A percentile compares a stretch with the other conserved stretches of the same genome.
Evolutionary conservation across 2,888 invertebrate genomes (phyloP).

Genomic region (Drosophila anomalipes): DNA sequence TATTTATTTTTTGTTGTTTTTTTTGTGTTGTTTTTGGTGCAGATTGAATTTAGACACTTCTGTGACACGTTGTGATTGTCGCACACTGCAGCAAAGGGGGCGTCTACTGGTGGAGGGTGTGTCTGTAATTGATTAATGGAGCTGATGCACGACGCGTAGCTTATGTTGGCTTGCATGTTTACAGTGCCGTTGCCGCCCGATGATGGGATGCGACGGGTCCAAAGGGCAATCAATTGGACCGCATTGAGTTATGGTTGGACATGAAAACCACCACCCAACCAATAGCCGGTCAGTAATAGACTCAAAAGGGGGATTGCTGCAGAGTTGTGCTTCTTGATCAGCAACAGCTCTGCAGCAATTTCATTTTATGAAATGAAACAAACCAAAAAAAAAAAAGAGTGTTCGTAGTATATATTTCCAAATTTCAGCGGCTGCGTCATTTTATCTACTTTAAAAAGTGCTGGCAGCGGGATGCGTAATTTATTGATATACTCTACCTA

Average conservation of each 20-base stretch:
- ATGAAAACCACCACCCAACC: conserved; percentile 39
- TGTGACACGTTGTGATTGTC: conserved; percentile 63
- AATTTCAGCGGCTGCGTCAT: conserved; percentile 38
- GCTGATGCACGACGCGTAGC: conserved; percentile 68
- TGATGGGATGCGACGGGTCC: conserved; percentile 16
- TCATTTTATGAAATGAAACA: conserved; percentile 13
- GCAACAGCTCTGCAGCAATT: conserved; percentile 36
- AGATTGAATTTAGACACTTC: conserved; percentile 63
- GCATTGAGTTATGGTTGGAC: conserved; percentile 61
- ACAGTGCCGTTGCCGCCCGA: conserved; percentile 25
- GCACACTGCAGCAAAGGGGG: conserved; percentile 21
- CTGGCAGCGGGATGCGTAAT: conserved; percentile 71
- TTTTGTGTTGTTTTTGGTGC: conserved; percentile 6
- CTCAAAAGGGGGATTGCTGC: conserved; percentile 5
- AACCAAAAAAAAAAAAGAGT: not conserved
- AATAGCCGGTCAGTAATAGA: conserved; percentile 41
- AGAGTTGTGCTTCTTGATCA: conserved; percentile 27
- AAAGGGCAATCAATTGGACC: conserved; percentile 59
- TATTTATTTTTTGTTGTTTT: not conserved
- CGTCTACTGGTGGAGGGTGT: conserved; percentile 27
- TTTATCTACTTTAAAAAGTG: conserved; percentile 69
- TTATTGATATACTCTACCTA: conserved; percentile 80
- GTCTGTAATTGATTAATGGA: conserved; percentile 83
- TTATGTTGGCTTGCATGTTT: conserved; percentile 67
- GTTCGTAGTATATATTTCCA: conserved; percentile 12